Evolutionary conservation across 2,888 invertebrate species (phyloP).

Genomic region (Andrena dorsata): DNA sequence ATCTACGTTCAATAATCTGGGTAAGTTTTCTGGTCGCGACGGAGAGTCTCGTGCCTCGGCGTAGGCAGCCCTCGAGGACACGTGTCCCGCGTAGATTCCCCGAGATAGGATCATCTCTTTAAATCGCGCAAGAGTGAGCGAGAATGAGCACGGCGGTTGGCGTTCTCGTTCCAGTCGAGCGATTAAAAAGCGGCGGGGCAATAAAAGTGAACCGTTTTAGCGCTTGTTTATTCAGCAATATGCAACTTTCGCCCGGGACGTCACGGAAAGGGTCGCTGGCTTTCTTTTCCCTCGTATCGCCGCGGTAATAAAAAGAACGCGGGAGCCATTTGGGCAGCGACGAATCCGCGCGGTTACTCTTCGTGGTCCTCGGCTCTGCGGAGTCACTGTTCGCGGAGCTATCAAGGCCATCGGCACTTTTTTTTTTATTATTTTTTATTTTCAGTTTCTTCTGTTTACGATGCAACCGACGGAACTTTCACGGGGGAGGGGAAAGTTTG

Average conservation of each 20-base stretch:
- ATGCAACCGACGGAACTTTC: constrained; percentile 16
- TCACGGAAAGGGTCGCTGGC: constrained; percentile 41
- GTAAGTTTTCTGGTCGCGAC: no score
- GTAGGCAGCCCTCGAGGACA: no score
- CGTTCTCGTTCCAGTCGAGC: constrained; percentile 35
- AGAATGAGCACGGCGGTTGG: neutral
- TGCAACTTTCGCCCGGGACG: constrained; percentile 59
- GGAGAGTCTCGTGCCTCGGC: neutral
- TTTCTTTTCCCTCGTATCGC: constrained; percentile 43
- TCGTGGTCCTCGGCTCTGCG: no score
- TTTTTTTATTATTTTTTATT: neutral
- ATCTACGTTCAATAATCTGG: no score
- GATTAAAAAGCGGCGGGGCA: constrained; percentile 8
- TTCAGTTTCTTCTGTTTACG: neutral
- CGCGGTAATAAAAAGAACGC: neutral
- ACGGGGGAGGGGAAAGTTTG: constrained; percentile 23
- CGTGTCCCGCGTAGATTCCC: neutral
- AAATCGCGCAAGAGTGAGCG: neutral
- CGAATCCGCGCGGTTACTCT: neutral
- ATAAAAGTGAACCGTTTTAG: constrained; percentile 30
- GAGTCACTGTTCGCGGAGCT: neutral
- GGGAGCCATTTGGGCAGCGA: neutral
- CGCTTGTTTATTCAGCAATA: constrained; percentile 22
- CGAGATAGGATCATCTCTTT: neutral
- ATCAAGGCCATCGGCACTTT: neutral